Evolutionary conservation across 1,140 invertebrate species (phyloP), one percentile per base, ranked within the genome.

Genomic region (Neomicropteryx cornuta): DNA sequence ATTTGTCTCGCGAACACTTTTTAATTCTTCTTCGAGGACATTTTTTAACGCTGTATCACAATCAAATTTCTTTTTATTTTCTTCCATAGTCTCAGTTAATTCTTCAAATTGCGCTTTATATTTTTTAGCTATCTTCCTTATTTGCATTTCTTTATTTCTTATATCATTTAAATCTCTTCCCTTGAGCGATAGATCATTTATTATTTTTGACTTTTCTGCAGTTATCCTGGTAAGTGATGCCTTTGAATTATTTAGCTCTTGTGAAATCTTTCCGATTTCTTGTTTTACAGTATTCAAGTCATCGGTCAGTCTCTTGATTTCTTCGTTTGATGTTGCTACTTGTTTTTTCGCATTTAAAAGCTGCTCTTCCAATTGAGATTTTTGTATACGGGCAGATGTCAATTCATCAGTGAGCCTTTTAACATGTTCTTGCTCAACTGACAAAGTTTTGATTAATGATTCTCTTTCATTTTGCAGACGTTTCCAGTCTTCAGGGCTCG

Each of bases 401-500:
- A 77, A 51, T 53, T 86, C 82, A 18, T 84, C 81, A 16, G 54
- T 68, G n/a, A 75, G 56, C 50, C 79, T 80, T 14, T 74, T 75
- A 22, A 71, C 60, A 23, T 62, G 71, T 38, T 85, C 80, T 48
- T 79, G 78, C 54, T 86, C 83, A 30, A 71, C 72, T 3, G 77
- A 79, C 2, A 88, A 54, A 56, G 85, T 70, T 63, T 86, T 87
- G 21, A 77, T 77, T 4, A 87, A 60, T 52, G 75, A 79, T 57
- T 87, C 83, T 20, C 83, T 70, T 61, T 88, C 85, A 18, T 74
- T 79, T 66, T 88, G 81, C 5, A 94, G 61, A 36, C 82, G 77
- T 51, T 90, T 87, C 72, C 90, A 87, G 64, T 96, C 92, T 60
- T 96, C 91, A 0, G 90, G 89, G 58, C 83, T 90, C 13, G 85